A percentile compares a stretch with the other conserved stretches of the same genome.
Conservation (phyloP, 2,113 vertebrate genomes). For the Tetrax tetrax region DNA sequence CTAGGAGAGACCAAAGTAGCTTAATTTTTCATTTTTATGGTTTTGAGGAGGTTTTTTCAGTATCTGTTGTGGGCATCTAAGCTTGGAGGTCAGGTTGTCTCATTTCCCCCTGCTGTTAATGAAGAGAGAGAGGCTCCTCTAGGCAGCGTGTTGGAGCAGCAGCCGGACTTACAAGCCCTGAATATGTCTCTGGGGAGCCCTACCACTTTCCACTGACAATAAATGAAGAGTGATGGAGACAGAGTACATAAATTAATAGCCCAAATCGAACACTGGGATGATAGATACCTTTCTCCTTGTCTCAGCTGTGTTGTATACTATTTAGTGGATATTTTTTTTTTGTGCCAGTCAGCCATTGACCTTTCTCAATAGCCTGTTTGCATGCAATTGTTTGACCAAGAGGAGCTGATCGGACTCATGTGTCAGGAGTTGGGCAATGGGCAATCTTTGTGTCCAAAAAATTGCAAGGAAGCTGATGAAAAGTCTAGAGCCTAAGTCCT, state of each 20-base stretch:
- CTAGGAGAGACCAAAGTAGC: background rate
- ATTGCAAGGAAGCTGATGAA: no score
- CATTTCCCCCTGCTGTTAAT: background rate
- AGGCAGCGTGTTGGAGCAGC: fast-evolving
- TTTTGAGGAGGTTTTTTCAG: background rate
- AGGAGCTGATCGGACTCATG: background rate
- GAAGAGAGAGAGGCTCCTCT: background rate
- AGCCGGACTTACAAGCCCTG: background rate
- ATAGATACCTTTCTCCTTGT: background rate
- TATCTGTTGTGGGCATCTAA: background rate
- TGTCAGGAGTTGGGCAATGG: background rate
- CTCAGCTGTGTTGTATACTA: background rate
- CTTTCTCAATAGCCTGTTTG: background rate
- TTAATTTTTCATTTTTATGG: background rate
- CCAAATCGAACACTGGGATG: background rate
- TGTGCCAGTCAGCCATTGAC: background rate
- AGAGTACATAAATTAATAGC: background rate
- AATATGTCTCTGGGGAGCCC: background rate
- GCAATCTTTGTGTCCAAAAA: no score
- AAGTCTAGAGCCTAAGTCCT: no score
- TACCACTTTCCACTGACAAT: background rate
- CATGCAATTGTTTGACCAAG: background rate
- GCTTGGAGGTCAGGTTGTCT: background rate
- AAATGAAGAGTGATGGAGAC: background rate
- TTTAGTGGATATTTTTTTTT: background rate